These are phyloP conservation scores for Ceratina calcarata DNA, from an alignment of 1,140 invertebrate genomes.

Conservation along the genomic window DNA sequence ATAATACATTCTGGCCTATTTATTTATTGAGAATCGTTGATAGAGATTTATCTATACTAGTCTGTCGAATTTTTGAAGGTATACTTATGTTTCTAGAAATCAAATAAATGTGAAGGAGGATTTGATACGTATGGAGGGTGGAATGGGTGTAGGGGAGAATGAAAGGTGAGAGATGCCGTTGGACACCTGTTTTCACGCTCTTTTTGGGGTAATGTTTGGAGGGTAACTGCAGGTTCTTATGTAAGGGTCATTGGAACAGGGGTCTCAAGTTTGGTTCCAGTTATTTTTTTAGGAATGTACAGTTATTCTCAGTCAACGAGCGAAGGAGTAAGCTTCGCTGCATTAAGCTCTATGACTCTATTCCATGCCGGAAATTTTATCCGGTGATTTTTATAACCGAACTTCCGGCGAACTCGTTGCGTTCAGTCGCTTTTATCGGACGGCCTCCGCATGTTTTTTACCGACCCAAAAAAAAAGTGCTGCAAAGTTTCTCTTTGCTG, in stretches of 20 bases:
- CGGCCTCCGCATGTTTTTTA: neutral
- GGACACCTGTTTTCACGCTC: slow-evolving; percentile 24
- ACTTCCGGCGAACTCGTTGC: slow-evolving; percentile 15
- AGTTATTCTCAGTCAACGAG: slow-evolving; percentile 15
- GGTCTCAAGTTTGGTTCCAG: neutral
- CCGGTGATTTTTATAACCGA: slow-evolving; percentile 12
- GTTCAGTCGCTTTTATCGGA: neutral
- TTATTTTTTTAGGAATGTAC: slow-evolving; percentile 1
- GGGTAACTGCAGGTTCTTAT: slow-evolving; percentile 15
- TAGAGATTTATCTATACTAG: neutral
- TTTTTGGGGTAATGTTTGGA: neutral
- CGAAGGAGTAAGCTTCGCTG: neutral
- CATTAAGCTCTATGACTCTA: slow-evolving; percentile 1
- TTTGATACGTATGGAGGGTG: neutral
- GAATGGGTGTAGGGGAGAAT: neutral
- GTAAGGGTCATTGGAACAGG: neutral
- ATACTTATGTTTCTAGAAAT: neutral
- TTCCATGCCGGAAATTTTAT: slow-evolving; percentile 14
- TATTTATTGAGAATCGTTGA: too few relatives aligned
- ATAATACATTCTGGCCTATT: too few relatives aligned
- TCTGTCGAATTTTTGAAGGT: too few relatives aligned
- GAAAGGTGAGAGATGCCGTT: slow-evolving; percentile 6
- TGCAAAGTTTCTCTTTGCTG: neutral
- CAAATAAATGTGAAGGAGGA: too few relatives aligned
- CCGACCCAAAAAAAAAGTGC: neutral